Percentiles rank a stretch among this genome's conserved stretches.
Conservation (phyloP, 2,797 vertebrate species). For the Ciconia nigra region DNA sequence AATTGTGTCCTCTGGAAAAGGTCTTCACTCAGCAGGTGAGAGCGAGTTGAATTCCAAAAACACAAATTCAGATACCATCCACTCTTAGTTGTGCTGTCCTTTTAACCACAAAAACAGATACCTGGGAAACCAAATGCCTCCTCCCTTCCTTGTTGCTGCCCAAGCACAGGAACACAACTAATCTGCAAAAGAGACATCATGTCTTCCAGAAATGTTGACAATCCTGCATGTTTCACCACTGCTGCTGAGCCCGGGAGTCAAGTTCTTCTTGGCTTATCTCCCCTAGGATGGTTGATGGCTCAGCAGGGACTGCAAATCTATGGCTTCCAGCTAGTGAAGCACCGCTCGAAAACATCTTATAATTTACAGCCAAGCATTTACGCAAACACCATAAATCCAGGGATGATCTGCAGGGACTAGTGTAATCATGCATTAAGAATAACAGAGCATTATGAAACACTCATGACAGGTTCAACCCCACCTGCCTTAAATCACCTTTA, state of each 20-base stretch:
- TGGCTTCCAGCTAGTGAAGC: conserved; percentile 2
- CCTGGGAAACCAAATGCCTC: background rate
- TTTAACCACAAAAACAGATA: background rate
- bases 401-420: background rate
- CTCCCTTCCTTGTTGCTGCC: background rate
- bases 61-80: background rate
- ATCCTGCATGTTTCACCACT: background rate
- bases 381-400: conserved; percentile 61
- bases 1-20: background rate
- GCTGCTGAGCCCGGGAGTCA: background rate
- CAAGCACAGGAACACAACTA: background rate
- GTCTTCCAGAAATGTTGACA: background rate
- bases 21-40: background rate
- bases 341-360: conserved; percentile 1
- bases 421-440: conserved; percentile 35
- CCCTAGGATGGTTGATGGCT: conserved; percentile 20
- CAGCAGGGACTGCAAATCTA: conserved; percentile 22
- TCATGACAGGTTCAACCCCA: conserved; percentile 20
- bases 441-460: conserved; percentile 52
- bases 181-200: background rate
- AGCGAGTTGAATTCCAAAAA: background rate
- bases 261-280: conserved; percentile 9
- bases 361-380: conserved; percentile 60
- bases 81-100: background rate
- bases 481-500: conserved; percentile 64